Evolutionary conservation across 2,797 vertebrate genomes (phyloP), one percentile per base, ranked within the genome.

Genomic region (Gymnodraco acuticeps): DNA sequence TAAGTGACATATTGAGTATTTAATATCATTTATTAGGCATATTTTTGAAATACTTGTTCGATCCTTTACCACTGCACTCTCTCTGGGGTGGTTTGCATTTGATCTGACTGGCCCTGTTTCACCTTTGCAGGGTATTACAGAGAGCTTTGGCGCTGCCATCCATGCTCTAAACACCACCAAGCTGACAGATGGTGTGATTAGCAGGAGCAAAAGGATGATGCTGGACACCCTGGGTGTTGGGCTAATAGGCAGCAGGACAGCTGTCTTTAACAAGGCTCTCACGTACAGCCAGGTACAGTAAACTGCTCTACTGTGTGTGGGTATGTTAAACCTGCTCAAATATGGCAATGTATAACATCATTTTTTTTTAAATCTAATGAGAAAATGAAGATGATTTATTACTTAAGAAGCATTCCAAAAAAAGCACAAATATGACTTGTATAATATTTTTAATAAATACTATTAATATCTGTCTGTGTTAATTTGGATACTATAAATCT

Each of bases 171-270:
- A 78, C 42, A 59, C 89, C 64, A 73, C 84, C 63, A 96, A 97
- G 67, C 91, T 99, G 90, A 97, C 97, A 9, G 95, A 97, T 66
- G 80, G 52, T 3, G 94, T 96, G 59, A 94, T 99, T 80, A 93
- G 80, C 69, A 95, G 96, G 86, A 98, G 97, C 92, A 99, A 99
- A 80, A 88, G 96, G 83, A 98, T 99, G 98, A 97, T 99, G 92
- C 93, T 99, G 84, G 97, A 99, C 84, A 96, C 96, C 0, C 94
- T 98, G 60, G 98, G 98, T 1, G 97, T 97, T 4, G 98, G 97
- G 0, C 87, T 98, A 55, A 89, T 97, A 64, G 98, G 97, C 69
- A 96, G 95, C 80, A 93, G 77, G 59, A 98, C 96, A 0, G 91
- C 94, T 14, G 96, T 98, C 87, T 98, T 96, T 87, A 94, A 95